Conservation (phyloP, 1,140 invertebrate genomes). For the Rhysida immarginata region DNA sequence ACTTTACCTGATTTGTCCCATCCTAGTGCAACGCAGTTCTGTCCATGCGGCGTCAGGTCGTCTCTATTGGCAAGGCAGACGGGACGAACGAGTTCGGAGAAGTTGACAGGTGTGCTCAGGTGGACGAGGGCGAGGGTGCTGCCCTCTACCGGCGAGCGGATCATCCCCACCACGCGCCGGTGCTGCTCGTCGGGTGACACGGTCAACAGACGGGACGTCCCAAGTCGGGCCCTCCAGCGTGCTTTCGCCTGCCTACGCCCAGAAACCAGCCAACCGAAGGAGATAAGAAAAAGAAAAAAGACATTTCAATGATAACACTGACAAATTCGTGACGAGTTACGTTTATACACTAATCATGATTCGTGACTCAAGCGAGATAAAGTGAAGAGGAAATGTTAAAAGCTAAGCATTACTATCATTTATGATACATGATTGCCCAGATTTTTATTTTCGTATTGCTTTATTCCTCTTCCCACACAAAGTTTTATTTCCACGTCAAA, state of each 20-base stretch:
- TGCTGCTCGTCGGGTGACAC: constrained; percentile 69
- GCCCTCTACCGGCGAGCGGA: constrained; percentile 74
- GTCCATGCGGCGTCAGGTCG: constrained; percentile 8
- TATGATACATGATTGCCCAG: too few relatives aligned
- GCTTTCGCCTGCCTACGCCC: constrained; percentile 51
- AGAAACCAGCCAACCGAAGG: too few relatives aligned
- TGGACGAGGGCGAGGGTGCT: constrained; percentile 66
- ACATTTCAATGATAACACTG: too few relatives aligned
- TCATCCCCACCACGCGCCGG: constrained; percentile 65
- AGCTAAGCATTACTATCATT: too few relatives aligned
- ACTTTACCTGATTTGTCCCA: constrained; percentile 15
- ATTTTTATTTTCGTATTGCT: too few relatives aligned
- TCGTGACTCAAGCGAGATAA: too few relatives aligned
- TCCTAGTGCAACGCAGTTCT: constrained; percentile 16
- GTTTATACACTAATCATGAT: too few relatives aligned
- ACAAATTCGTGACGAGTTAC: too few relatives aligned
- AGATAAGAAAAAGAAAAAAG: too few relatives aligned
- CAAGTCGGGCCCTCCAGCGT: constrained; percentile 41
- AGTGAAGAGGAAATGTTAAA: too few relatives aligned
- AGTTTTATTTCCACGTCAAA: too few relatives aligned
- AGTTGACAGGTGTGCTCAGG: constrained; percentile 40
- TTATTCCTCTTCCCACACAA: too few relatives aligned
- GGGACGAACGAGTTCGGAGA: constrained; percentile 66
- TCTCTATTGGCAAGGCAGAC: constrained; percentile 47
- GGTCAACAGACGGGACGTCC: constrained; percentile 46